These are phyloP conservation scores for Spea multiplicata DNA, from an alignment of 2,113 vertebrate genomes.

Conservation along the genomic window DNA sequence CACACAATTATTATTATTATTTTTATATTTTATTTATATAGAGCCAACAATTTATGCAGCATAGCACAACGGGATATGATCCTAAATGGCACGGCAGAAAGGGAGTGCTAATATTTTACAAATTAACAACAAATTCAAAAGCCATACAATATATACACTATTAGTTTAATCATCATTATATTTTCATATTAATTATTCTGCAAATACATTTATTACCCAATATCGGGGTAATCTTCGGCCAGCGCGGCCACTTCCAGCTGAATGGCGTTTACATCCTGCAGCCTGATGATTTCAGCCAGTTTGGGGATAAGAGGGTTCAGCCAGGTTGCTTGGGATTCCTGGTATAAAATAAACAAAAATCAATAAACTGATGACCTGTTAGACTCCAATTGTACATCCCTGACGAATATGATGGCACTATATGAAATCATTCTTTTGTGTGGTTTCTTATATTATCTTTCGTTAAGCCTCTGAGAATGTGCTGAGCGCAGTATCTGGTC, in stretches of 20 bases:
- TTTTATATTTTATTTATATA: too few species aligned
- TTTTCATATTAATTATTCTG: too few species aligned
- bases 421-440: neutral
- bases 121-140: too few species aligned
- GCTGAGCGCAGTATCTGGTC: neutral
- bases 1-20: too few species aligned
- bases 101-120: too few species aligned
- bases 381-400: neutral
- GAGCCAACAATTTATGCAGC: too few species aligned
- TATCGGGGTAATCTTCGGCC: constrained; percentile 68
- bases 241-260: constrained; percentile 77
- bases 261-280: constrained; percentile 76
- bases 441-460: neutral
- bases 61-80: too few species aligned
- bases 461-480: neutral
- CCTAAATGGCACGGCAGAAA: too few species aligned
- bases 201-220: constrained; percentile 66
- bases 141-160: too few species aligned
- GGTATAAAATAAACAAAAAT: neutral
- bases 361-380: neutral
- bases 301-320: constrained; percentile 65
- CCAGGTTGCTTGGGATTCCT: constrained; percentile 76
- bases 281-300: constrained; percentile 76
- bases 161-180: too few species aligned
- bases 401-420: too few species aligned